These are phyloP conservation scores for Cataglyphis altisquamis DNA, from an alignment of 2,888 invertebrate species.

Conservation along the genomic window DNA sequence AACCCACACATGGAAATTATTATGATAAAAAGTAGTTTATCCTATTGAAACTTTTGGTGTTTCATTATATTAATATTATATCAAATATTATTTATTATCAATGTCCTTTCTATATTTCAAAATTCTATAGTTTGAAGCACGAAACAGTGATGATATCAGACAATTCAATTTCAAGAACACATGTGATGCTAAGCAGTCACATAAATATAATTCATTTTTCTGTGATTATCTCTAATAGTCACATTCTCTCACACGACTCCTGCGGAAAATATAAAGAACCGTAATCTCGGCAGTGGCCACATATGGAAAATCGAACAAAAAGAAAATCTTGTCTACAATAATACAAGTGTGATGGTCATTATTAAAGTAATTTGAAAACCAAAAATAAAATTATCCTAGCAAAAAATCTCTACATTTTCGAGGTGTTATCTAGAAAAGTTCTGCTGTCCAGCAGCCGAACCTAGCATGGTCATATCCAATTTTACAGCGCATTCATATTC, in stretches of 20 bases:
- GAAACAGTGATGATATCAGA: background rate
- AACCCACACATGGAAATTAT: constrained; percentile 67
- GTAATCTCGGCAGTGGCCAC: constrained; percentile 56
- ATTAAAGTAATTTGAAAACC: background rate
- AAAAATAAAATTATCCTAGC: constrained; percentile 3
- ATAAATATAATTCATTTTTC: background rate
- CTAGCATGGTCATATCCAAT: constrained; percentile 29
- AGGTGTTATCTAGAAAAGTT: background rate
- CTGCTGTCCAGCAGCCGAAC: constrained; percentile 71
- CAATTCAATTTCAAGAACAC: constrained; percentile 7
- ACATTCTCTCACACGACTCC: background rate
- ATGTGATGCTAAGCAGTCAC: background rate
- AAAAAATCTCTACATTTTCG: background rate
- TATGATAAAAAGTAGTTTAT: constrained; percentile 65
- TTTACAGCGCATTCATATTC: background rate
- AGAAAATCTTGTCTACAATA: background rate
- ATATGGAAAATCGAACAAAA: constrained; percentile 51
- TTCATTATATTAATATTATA: constrained; percentile 28
- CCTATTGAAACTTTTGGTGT: constrained; percentile 70
- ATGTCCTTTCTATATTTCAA: background rate
- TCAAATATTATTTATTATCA: constrained; percentile 1
- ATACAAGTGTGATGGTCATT: background rate
- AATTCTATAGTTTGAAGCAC: constrained; percentile 1
- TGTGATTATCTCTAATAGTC: background rate
- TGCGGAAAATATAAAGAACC: constrained; percentile 16